Evolutionary conservation across 2,113 vertebrate species (phyloP).

Genomic region (Furnarius figulus): DNA sequence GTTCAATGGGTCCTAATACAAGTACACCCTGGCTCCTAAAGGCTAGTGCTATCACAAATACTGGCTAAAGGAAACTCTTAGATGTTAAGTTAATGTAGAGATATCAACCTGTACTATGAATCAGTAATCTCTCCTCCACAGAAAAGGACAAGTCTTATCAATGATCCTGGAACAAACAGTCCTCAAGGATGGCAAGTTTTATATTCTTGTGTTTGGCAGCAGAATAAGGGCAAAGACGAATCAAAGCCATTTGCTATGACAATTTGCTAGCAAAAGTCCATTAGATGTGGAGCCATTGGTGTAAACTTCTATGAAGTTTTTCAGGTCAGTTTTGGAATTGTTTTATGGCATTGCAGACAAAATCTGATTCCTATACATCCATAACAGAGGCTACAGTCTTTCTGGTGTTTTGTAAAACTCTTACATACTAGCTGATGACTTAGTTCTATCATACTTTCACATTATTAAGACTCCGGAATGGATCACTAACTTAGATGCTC

Average conservation of each 20-base stretch:
- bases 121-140: not conserved
- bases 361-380: not conserved
- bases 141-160: not conserved
- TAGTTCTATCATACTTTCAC: not conserved
- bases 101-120: not conserved
- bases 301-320: not conserved
- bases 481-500: not conserved
- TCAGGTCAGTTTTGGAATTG: not conserved
- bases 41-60: not conserved
- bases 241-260: not conserved
- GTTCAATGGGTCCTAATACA: not conserved
- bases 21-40: not conserved
- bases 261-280: not conserved
- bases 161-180: not conserved
- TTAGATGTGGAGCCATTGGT: not conserved
- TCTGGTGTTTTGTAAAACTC: not conserved
- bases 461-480: not conserved
- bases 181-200: not conserved
- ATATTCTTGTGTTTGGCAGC: not conserved
- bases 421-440: not conserved
- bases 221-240: not conserved
- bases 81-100: not conserved
- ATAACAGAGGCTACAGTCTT: not conserved
- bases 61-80: not conserved
- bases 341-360: not conserved